Percentiles rank a stretch among this genome's conserved stretches.
Evolutionary conservation across 2,797 vertebrate genomes (phyloP).

Genomic region (Tapirus indicus): DNA sequence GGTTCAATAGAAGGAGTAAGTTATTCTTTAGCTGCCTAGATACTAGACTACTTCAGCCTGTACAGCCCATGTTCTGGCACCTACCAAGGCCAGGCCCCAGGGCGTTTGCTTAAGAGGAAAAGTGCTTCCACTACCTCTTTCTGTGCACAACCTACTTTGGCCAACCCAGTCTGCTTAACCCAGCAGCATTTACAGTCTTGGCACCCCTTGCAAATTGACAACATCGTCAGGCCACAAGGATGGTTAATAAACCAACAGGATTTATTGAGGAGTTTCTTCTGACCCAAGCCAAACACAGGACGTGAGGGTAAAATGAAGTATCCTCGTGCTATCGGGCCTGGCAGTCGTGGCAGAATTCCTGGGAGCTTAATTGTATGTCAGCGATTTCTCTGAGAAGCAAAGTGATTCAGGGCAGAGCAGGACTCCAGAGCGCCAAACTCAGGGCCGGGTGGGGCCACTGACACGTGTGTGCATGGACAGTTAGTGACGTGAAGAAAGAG

Average conservation of each 20-base stretch:
- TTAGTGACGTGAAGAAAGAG: neutral
- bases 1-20: neutral
- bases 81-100: neutral
- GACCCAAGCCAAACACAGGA: constrained; percentile 63
- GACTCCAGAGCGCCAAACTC: neutral
- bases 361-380: constrained; percentile 1
- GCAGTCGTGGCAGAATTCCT: neutral
- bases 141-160: neutral
- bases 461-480: neutral
- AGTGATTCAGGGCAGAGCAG: neutral
- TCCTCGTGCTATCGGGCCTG: neutral
- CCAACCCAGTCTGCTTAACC: constrained; percentile 58
- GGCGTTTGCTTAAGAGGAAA: neutral
- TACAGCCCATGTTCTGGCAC: neutral
- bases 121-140: neutral
- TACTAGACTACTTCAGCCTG: neutral
- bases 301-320: neutral
- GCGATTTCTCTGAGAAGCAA: neutral
- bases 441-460: neutral
- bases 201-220: constrained; percentile 33
- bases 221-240: constrained; percentile 43
- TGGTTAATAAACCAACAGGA: constrained; percentile 55
- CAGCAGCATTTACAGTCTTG: constrained; percentile 54
- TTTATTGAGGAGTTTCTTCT: constrained; percentile 74
- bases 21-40: neutral